phyloP scores from a whole-genome alignment of 2,888 invertebrate species.

The Tuta absoluta region DNA sequence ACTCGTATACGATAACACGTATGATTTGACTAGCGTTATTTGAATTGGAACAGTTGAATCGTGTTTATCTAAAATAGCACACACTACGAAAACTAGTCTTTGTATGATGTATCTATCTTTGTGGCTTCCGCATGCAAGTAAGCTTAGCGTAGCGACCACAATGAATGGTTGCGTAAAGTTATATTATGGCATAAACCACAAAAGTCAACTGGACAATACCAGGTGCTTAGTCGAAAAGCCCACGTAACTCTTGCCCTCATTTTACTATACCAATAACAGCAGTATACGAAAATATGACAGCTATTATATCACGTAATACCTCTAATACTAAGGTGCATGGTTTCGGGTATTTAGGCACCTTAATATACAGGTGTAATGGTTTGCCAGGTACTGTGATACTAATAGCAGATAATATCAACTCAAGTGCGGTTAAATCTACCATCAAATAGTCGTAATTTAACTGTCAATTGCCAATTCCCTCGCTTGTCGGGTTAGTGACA shows the following conservation, averaged over 20 bases:
- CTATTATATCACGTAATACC: not conserved
- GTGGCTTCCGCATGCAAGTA: not conserved
- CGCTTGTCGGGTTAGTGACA: not conserved
- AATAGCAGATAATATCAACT: not conserved
- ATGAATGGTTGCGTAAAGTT: not conserved
- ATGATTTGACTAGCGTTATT: not conserved
- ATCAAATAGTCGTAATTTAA: not conserved
- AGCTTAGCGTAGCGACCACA: not conserved
- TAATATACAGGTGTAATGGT: conserved; percentile 1
- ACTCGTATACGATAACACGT: too few species aligned
- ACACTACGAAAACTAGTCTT: not conserved
- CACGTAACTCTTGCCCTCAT: not conserved
- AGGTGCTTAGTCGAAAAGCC: not conserved
- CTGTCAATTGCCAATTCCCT: conserved; percentile 5
- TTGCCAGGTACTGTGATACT: not conserved
- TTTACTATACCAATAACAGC: not conserved
- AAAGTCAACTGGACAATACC: conserved; percentile 10
- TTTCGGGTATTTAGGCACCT: not conserved
- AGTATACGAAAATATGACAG: conserved; percentile 1
- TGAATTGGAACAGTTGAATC: not conserved
- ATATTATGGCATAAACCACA: not conserved
- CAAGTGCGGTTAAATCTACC: not conserved
- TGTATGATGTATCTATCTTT: not conserved
- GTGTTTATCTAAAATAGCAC: not conserved
- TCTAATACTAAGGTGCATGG: not conserved